These are phyloP conservation scores for Tachina lurida DNA, from an alignment of 2,888 invertebrate species.

Conservation along the genomic window DNA sequence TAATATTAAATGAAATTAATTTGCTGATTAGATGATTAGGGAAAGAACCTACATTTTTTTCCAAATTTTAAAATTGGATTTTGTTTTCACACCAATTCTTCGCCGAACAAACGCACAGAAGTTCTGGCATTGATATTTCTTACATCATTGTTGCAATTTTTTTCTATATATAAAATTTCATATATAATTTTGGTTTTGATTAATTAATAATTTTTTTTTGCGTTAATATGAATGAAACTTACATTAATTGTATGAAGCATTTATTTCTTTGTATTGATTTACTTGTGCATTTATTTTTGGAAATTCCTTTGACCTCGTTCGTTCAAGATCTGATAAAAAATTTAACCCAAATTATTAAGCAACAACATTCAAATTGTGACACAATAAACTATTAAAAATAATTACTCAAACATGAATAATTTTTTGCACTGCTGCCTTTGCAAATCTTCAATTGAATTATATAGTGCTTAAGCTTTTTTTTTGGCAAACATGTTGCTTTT, in stretches of 20 bases:
- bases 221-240: too few relatives aligned
- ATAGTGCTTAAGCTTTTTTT: neutral
- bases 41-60: too few relatives aligned
- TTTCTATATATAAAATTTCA: too few relatives aligned
- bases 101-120: too few relatives aligned
- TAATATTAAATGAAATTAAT: too few relatives aligned
- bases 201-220: too few relatives aligned
- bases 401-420: neutral
- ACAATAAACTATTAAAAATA: conserved; percentile 17
- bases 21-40: too few relatives aligned
- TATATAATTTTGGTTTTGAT: too few relatives aligned
- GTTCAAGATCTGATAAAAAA: conserved; percentile 64
- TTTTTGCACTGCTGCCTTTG: neutral
- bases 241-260: conserved; percentile 1
- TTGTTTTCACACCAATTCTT: too few relatives aligned
- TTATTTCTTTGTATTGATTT: conserved; percentile 42
- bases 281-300: conserved; percentile 32
- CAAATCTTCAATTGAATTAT: neutral
- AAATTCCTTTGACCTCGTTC: conserved; percentile 58
- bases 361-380: neutral
- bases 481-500: conserved; percentile 8
- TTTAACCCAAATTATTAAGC: conserved; percentile 40
- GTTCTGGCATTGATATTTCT: too few relatives aligned
- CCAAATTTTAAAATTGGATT: too few relatives aligned
- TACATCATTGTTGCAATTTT: too few relatives aligned